A percentile compares a stretch with the other conserved stretches of the same genome.
Conservation (phyloP, 2,797 vertebrate genomes). For the Prionace glauca region DNA sequence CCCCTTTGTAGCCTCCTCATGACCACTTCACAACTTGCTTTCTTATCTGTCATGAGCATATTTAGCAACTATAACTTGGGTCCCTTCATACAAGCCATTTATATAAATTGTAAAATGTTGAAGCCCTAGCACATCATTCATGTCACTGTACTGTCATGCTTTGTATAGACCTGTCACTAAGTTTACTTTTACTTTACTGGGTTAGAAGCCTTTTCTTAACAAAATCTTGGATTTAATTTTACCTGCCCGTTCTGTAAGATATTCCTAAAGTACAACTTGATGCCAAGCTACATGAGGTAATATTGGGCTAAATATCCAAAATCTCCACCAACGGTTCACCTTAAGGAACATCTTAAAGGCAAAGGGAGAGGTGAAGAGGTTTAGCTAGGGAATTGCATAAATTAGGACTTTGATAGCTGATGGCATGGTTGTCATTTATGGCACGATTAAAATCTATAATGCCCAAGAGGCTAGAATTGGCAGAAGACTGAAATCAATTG, state of each 20-base stretch:
- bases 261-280: background rate
- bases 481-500: background rate
- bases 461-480: background rate
- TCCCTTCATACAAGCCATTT: too few species aligned
- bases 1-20: too few species aligned
- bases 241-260: background rate
- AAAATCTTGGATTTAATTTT: background rate
- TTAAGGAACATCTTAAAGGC: background rate
- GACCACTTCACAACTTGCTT: too few species aligned
- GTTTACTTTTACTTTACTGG: background rate
- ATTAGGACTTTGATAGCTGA: background rate
- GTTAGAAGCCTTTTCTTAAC: background rate
- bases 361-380: background rate
- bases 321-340: too few species aligned
- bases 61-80: too few species aligned
- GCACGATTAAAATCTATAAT: background rate
- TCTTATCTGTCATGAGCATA: too few species aligned
- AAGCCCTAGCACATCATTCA: too few species aligned
- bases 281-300: too few species aligned
- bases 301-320: too few species aligned
- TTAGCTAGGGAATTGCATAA: background rate
- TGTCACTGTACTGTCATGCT: background rate
- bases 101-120: too few species aligned
- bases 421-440: background rate
- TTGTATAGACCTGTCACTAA: background rate